Conservation (phyloP, 2,113 vertebrate genomes). For the Pterocles orientalis region DNA sequence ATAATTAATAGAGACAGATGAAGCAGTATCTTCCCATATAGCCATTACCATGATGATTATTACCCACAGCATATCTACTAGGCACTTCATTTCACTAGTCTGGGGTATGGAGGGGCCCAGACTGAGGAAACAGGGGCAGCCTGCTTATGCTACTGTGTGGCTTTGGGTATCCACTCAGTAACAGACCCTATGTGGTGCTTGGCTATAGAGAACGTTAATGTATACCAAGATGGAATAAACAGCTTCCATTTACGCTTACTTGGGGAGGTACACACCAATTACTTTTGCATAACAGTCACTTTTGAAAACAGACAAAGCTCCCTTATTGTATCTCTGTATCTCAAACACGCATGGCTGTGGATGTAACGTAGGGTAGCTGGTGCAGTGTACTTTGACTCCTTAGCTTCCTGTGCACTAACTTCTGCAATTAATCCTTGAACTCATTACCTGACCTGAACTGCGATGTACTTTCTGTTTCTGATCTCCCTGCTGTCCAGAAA, state of each 20-base stretch:
- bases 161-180: neutral
- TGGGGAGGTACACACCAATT: neutral
- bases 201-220: neutral
- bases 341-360: neutral
- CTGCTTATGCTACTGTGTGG: fast-evolving
- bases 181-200: neutral
- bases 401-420: neutral
- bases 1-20: neutral
- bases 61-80: neutral
- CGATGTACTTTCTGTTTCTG: neutral
- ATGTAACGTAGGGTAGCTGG: neutral
- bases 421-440: neutral
- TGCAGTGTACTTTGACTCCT: neutral
- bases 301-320: neutral
- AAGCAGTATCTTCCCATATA: neutral
- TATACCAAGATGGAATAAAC: neutral
- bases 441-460: neutral
- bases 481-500: neutral
- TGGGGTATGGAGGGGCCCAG: neutral
- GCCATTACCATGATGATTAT: neutral
- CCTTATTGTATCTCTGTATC: neutral
- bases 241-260: neutral
- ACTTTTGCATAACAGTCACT: neutral
- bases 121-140: neutral
- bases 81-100: neutral